Evolutionary conservation across 2,888 invertebrate genomes (phyloP), one percentile per base, ranked within the genome.

Genomic region (Thymelicus lineola): DNA sequence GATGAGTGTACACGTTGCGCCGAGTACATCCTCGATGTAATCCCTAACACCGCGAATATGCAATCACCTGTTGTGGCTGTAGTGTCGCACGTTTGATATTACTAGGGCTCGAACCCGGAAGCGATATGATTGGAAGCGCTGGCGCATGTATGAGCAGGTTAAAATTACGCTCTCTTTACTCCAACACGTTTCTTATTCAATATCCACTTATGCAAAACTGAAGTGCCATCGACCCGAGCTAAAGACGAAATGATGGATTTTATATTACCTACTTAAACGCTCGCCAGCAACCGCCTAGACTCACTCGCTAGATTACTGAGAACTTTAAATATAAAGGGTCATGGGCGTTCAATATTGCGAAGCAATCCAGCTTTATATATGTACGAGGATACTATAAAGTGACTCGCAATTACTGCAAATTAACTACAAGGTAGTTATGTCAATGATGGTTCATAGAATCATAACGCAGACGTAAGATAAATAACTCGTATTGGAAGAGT

Each of bases 81-180:
- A 35, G n/a, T 53, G 68, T 69, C 68, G 68, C 68, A 63, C 48
- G 66, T 60, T 55, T 58, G 57, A 72, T 74, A 75, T 77, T 79
- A 74, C 80, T 77, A 78, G 75, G 78, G 76, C 76, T 79, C 81
- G 80, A 84, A 79, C 81, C 82, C 82, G 82, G 82, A 83, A 84
- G 76, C 73, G 71, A 58, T 42, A 28, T 55, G 46, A 35, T 35
- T 55, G 55, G 28, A 57, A 62, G 59, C 73, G 71, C 68, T 76
- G 72, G 76, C 75, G 77, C 76, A 74, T 78, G 78, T 76, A 78
- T 78, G 78, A 76, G 60, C 77, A 75, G 75, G 72, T 77, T 76
- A 76, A 77, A 75, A 77, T 75, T 76, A 74, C 66, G 62, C 74
- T 64, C 72, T 53, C 63, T 45, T 64, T 38, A 28, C 50, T 59